Conservation (phyloP, 2,113 vertebrate species). For the Speoplatyrhinus poulsoni region DNA sequence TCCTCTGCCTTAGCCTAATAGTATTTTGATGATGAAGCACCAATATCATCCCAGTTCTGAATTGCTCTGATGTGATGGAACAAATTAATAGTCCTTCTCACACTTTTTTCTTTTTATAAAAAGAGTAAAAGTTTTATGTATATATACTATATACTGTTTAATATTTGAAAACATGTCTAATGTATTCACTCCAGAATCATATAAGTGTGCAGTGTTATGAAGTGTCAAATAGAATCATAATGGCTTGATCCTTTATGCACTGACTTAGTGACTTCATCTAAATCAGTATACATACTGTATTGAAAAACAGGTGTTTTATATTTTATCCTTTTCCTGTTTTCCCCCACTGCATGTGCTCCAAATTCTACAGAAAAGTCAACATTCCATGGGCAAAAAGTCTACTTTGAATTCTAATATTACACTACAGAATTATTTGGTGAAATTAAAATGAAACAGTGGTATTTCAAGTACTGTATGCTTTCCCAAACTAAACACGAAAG, state of each 20-base stretch:
- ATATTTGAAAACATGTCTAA: neutral
- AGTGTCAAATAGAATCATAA: constrained; percentile 2
- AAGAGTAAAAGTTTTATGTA: too few relatives aligned
- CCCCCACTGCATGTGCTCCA: constrained; percentile 5
- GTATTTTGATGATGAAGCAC: too few relatives aligned
- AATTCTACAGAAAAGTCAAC: constrained; percentile 3
- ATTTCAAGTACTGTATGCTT: too few relatives aligned
- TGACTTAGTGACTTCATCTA: constrained; percentile 39
- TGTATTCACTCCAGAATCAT: neutral
- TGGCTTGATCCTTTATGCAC: constrained; percentile 14
- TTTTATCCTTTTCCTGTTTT: constrained; percentile 53
- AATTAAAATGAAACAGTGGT: constrained; percentile 12
- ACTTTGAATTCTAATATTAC: constrained; percentile 20
- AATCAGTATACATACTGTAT: constrained; percentile 35
- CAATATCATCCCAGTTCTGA: too few relatives aligned
- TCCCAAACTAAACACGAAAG: neutral
- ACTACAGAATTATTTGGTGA: constrained; percentile 9
- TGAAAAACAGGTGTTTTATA: constrained; percentile 60
- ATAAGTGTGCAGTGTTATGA: constrained; percentile 7
- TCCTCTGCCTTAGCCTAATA: too few relatives aligned
- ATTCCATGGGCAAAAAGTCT: constrained; percentile 16
- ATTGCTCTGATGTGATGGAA: too few relatives aligned
- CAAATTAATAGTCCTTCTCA: too few relatives aligned
- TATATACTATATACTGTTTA: too few relatives aligned
- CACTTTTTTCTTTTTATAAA: too few relatives aligned